Evolutionary conservation across 2,888 invertebrate genomes (phyloP), one percentile per base, ranked within the genome.

Genomic region (Holacanthella duospinosa): DNA sequence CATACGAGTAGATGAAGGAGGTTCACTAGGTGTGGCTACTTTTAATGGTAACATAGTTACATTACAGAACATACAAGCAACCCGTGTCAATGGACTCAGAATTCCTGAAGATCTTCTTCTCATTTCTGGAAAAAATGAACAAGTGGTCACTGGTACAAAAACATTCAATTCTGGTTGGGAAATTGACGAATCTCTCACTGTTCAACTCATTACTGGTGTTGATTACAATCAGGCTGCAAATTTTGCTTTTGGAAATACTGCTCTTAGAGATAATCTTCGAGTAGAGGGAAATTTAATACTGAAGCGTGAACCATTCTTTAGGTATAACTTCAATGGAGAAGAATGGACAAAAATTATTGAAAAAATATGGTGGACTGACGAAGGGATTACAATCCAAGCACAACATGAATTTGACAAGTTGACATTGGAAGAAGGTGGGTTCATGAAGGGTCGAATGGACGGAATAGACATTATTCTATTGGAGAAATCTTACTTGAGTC

Each of bases 281-380:
- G 28, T 70, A n/a, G 36, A 57, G 25, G 71, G 69, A 25, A 63
- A 69, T 60, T 53, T 69, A 16, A 19, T 26, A 0, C 24, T 67
- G n/a, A n/a, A 57, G 16, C 9, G 56, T 1, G 71, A 71, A 29
- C 71, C 71, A 16, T 26, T 24, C 12, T n/a, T 63, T 58, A 1
- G 12, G 0, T 36, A 48, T 1, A 48, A 43, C 9, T n/a, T 70
- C 0, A 70, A 71, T 53, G 65, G 43, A 1, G 25, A 57, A 1
- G 27, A 55, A 4, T 70, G 67, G 70, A 28, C 53, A 3, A 54
- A 61, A 0, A 3, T 68, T 9, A 1, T 65, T 2, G n/a, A 44
- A 1, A 27, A 29, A 1, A 43, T 57, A 27, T 71, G 71, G 70
- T 66, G 66, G 43, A 53, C n/a, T 2, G 62, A 65, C 26, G 28